A percentile compares a stretch with the other conserved stretches of the same genome.
These are phyloP conservation scores for Apodemia zela DNA, from an alignment of 2,888 invertebrate species.

Conservation along the genomic window DNA sequence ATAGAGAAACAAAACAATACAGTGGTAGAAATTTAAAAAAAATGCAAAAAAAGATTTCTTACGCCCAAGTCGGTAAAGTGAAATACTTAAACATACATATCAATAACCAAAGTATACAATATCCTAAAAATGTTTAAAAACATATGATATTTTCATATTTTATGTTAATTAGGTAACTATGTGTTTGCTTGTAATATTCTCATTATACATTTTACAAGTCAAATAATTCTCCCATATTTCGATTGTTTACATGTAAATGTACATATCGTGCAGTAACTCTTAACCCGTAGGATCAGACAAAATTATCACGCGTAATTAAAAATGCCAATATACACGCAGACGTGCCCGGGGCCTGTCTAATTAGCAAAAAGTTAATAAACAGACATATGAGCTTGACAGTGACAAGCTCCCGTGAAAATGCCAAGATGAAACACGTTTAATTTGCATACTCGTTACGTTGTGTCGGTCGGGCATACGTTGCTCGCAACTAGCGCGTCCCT, in stretches of 20 bases:
- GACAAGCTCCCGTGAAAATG: constrained; percentile 75
- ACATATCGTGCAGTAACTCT: not conserved
- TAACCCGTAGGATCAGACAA: constrained; percentile 26
- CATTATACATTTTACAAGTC: not conserved
- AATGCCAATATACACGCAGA: constrained; percentile 75
- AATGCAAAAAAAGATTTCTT: too few relatives aligned
- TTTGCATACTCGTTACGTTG: constrained; percentile 61
- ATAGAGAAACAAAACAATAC: too few relatives aligned
- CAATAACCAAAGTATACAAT: too few relatives aligned
- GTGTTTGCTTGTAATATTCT: too few relatives aligned
- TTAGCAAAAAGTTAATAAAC: constrained; percentile 80
- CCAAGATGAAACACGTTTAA: constrained; percentile 78
- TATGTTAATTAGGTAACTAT: too few relatives aligned
- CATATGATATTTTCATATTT: too few relatives aligned
- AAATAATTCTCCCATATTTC: not conserved
- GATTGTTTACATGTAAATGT: not conserved
- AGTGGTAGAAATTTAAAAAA: too few relatives aligned
- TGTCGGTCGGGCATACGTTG: constrained; percentile 34
- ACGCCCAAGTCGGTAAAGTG: too few relatives aligned
- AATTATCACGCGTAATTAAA: constrained; percentile 74
- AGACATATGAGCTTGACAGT: constrained; percentile 71
- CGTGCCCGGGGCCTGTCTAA: constrained; percentile 69
- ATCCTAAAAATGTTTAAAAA: too few relatives aligned
- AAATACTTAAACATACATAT: too few relatives aligned
- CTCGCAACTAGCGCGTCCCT: constrained; percentile 19